phyloP scores from a whole-genome alignment of 92 coral and sea anemone genomes.

The Palythoa heliodiscus region DNA sequence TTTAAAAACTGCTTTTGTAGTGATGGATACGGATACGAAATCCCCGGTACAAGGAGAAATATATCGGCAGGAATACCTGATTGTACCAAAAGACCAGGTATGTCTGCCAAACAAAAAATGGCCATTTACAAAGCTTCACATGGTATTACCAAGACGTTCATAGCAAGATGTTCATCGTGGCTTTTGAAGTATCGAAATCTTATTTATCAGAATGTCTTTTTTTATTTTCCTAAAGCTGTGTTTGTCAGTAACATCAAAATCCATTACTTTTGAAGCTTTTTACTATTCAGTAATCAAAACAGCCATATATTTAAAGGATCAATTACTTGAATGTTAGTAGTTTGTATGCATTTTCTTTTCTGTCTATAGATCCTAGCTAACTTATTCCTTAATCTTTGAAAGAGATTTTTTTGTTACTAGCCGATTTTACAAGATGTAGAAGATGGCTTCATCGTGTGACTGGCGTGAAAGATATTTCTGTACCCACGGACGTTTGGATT shows the following conservation, averaged over 20 bases:
- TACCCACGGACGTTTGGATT: conserved; percentile 63
- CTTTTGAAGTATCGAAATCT: no score
- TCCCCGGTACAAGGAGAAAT: conserved; percentile 56
- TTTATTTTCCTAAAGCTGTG: no score
- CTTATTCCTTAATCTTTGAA: not conserved
- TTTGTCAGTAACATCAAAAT: no score
- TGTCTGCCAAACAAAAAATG: not conserved
- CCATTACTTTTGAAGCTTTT: not conserved
- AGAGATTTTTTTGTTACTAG: not conserved
- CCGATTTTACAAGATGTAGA: conserved; percentile 29
- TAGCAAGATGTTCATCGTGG: no score
- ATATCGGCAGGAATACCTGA: conserved; percentile 53
- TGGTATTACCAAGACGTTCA: no score
- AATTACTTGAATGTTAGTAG: not conserved
- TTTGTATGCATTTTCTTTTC: not conserved
- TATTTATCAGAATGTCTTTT: no score
- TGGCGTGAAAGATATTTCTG: not conserved
- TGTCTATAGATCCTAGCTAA: not conserved
- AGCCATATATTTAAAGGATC: no score
- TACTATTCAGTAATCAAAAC: not conserved
- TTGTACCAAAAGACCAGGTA: conserved; percentile 53
- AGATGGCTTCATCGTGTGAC: conserved; percentile 32
- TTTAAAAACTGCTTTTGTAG: conserved; percentile 71
- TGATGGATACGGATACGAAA: conserved; percentile 79
- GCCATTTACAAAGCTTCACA: not conserved